Evolutionary conservation across 1,140 invertebrate genomes (phyloP), one percentile per base, ranked within the genome.

Genomic region (Drosophila pandora): DNA sequence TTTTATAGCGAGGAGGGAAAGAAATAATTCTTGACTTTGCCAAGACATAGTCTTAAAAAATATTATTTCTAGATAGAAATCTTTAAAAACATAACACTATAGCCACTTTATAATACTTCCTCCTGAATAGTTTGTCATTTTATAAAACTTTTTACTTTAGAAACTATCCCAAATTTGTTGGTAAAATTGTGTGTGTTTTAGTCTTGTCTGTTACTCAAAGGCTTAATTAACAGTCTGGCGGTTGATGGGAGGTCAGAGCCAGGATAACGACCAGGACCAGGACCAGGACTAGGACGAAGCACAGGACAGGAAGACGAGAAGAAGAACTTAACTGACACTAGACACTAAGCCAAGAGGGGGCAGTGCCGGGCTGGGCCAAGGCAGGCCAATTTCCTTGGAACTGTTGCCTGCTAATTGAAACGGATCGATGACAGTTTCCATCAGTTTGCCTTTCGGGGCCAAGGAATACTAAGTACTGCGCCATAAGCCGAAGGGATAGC

Each of bases 361-460:
- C 10, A 25, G 13, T 1, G 3, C 17, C 17, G 17, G 17, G 17
- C 17, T 17, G 39, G 54, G 13, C 3, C 9, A 58, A 17, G 37
- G 21, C 10, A 12, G 34, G 34, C 34, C 34, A 37, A 21, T 32
- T 13, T 43, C 41, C 41, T 43, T 34, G 50, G 45, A 54, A 54
- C 64, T 53, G 61, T 68, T 45, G 37, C 64, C 64, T 37, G 49
- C 65, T 68, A 56, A 67, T 69, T 68, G 65, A 67, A 69, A 39
- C 32, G 65, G 32, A 69, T 69, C 50, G 50, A 56, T 67, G 62
- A 57, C 43, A 34, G 52, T 23, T 32, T 43, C 39, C 52, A 58
- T 52, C 37, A 50, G 23, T 13, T 30, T 25, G 37, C 5, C n/a
- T 28, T 28, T 28, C 25, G 25, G 2, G n/a, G 23, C 17, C 54